Evolutionary conservation across 2,797 vertebrate genomes (phyloP).

Genomic region (Etheostoma perlongum): DNA sequence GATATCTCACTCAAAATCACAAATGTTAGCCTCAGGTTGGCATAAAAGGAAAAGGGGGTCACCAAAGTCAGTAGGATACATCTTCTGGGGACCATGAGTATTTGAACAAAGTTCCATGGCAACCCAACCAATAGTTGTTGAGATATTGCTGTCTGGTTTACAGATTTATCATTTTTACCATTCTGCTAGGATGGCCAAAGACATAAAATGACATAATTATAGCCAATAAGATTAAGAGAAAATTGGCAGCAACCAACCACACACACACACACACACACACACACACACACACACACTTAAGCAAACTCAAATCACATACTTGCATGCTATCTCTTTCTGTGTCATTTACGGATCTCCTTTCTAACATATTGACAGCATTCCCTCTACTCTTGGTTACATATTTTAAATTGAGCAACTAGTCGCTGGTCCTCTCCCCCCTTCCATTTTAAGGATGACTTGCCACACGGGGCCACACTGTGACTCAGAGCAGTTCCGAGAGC

Average conservation of each 20-base stretch:
- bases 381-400: constrained; percentile 22
- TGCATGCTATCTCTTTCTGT: not conserved
- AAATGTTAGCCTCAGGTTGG: not conserved
- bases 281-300: not conserved
- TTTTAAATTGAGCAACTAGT: constrained; percentile 41
- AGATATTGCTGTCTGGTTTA: constrained; percentile 9
- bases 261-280: not conserved
- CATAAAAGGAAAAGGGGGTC: constrained; percentile 3
- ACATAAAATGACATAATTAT: constrained; percentile 14
- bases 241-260: constrained; percentile 9
- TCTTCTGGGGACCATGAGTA: not conserved
- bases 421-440: not conserved
- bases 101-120: not conserved
- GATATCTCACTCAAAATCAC: not conserved
- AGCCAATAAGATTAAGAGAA: constrained; percentile 10
- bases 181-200: not conserved
- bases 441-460: constrained; percentile 55
- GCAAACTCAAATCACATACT: not conserved
- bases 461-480: constrained; percentile 44
- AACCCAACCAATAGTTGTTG: not conserved
- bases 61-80: not conserved
- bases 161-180: no score
- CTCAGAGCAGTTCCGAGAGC: constrained; percentile 55
- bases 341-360: not conserved
- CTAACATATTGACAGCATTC: not conserved